These are phyloP conservation scores for Andrena fulva DNA, from an alignment of 2,888 invertebrate genomes.

Conservation along the genomic window DNA sequence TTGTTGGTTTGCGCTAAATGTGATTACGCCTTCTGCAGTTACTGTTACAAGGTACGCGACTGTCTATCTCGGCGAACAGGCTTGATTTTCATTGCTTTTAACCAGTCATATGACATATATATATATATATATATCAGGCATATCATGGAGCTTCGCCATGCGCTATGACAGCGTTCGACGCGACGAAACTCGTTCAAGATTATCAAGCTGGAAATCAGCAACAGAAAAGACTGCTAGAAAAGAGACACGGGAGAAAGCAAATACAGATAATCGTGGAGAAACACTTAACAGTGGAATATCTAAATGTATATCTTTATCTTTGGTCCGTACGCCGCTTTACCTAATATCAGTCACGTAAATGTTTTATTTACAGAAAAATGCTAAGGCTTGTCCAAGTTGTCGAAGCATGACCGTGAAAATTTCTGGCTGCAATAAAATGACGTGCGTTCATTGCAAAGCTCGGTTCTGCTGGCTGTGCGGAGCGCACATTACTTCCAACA, in stretches of 20 bases:
- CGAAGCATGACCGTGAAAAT: slow-evolving; percentile 64
- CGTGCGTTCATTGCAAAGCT: slow-evolving; percentile 65
- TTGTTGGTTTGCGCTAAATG: slow-evolving; percentile 73
- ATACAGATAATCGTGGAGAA: slow-evolving; percentile 73
- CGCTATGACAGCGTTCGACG: slow-evolving; percentile 54
- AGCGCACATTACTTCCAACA: slow-evolving; percentile 41
- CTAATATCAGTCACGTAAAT: not conserved
- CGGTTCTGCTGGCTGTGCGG: slow-evolving; percentile 77
- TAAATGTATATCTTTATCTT: slow-evolving; percentile 66
- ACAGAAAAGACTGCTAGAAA: slow-evolving; percentile 62
- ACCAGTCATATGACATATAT: not conserved
- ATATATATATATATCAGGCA: slow-evolving; percentile 50
- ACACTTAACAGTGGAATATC: slow-evolving; percentile 68
- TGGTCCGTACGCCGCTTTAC: not conserved
- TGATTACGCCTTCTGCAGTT: slow-evolving; percentile 74
- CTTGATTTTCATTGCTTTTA: not conserved
- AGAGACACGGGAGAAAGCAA: slow-evolving; percentile 73
- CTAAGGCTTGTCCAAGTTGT: slow-evolving; percentile 75
- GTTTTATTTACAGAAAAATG: slow-evolving; percentile 64
- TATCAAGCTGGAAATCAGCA: slow-evolving; percentile 64
- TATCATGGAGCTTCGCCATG: slow-evolving; percentile 76
- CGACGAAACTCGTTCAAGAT: slow-evolving; percentile 60
- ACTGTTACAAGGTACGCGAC: slow-evolving; percentile 74
- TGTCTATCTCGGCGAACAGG: not conserved
- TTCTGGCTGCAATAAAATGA: slow-evolving; percentile 74